A percentile compares a stretch with the other conserved stretches of the same genome.
Evolutionary conservation across 2,888 invertebrate genomes (phyloP).

Genomic region (Malthinus flaveolus): DNA sequence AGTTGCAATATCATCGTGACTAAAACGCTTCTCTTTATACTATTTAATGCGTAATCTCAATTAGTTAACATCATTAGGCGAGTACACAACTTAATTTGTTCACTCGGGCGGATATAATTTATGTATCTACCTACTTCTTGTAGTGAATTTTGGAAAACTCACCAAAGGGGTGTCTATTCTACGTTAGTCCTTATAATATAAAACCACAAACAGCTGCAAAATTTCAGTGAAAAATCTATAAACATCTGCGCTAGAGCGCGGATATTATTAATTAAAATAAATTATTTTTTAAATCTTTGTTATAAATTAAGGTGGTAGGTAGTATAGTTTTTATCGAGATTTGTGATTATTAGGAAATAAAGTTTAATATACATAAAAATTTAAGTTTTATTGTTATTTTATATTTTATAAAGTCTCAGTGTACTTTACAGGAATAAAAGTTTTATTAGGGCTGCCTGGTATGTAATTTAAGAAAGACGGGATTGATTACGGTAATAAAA

Average conservation of each 20-base stretch:
- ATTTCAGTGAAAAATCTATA: background rate
- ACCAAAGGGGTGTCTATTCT: background rate
- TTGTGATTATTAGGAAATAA: too few species aligned
- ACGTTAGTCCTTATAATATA: background rate
- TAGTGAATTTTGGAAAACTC: background rate
- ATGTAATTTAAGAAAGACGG: too few species aligned
- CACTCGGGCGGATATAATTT: conserved; percentile 15
- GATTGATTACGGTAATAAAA: too few species aligned
- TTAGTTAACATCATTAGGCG: conserved; percentile 20
- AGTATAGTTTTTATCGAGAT: too few species aligned
- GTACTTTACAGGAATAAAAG: too few species aligned
- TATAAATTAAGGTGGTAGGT: too few species aligned
- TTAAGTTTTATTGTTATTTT: too few species aligned
- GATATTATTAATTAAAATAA: too few species aligned
- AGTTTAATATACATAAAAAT: too few species aligned
- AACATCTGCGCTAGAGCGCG: background rate
- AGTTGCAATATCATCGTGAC: conserved; percentile 41
- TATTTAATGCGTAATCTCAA: conserved; percentile 19
- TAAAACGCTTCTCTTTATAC: conserved; percentile 16
- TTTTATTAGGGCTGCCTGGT: too few species aligned
- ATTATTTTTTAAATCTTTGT: too few species aligned
- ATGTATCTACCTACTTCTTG: background rate
- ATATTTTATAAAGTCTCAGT: too few species aligned
- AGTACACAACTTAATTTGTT: conserved; percentile 19
- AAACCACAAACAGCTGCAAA: conserved; percentile 9